Evolutionary conservation across 2,113 vertebrate species (phyloP).

Genomic region (Bucco capensis): DNA sequence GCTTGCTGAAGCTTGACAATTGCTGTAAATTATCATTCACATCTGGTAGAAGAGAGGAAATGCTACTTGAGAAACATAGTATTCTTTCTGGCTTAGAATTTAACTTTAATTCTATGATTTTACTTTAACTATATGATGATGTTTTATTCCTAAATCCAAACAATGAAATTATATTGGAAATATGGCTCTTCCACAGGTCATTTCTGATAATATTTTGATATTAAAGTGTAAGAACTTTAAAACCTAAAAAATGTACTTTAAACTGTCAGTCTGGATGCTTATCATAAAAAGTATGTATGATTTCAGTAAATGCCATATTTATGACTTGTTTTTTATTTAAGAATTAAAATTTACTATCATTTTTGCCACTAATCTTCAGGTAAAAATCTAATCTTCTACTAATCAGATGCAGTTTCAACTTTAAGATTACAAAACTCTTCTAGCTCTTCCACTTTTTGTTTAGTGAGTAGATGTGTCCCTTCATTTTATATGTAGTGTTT

Average conservation of each 20-base stretch:
- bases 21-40: constrained; percentile 31
- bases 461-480: not conserved
- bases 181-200: not conserved
- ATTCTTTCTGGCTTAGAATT: not conserved
- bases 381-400: not conserved
- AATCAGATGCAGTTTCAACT: not conserved
- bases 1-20: constrained; percentile 20
- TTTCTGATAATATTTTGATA: not conserved
- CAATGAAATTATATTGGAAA: not conserved
- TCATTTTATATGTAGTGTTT: not conserved
- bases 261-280: not conserved
- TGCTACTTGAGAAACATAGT: not conserved
- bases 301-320: not conserved
- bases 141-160: not conserved
- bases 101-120: not conserved
- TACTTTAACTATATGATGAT: not conserved
- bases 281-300: not conserved
- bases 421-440: not conserved
- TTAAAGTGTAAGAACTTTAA: not conserved
- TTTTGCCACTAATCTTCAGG: not conserved
- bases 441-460: not conserved
- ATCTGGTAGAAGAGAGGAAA: not conserved
- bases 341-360: not conserved
- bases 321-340: not conserved
- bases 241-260: not conserved